Evolutionary conservation across 2,113 vertebrate genomes (phyloP).

Genomic region (Lutjanus erythropterus): DNA sequence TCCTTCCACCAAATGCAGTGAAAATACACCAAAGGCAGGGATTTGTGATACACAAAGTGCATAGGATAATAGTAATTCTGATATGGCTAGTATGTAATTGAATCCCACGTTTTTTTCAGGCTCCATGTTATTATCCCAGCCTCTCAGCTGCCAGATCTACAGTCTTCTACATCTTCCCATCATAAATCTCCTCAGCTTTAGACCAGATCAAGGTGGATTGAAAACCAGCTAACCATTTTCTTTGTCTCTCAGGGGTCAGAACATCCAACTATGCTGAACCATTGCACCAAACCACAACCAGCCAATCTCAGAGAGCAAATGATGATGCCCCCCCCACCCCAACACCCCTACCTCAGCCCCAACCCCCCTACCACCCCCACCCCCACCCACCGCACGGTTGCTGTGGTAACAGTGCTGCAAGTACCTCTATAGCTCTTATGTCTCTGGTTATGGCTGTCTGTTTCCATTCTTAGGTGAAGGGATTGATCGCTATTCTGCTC

Average conservation of each 20-base stretch:
- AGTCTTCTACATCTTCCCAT: slow-evolving; percentile 9
- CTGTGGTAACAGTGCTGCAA: slow-evolving; percentile 76
- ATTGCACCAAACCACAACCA: slow-evolving; percentile 68
- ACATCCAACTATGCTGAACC: slow-evolving; percentile 64
- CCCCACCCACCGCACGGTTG: slow-evolving; percentile 50
- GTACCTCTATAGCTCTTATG: slow-evolving; percentile 70
- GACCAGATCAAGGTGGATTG: slow-evolving; percentile 43
- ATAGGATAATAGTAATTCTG: slow-evolving; percentile 6
- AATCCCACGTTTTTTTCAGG: slow-evolving; percentile 18
- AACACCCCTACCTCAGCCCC: no score
- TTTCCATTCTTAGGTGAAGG: slow-evolving; percentile 69
- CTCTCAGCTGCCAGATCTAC: slow-evolving; percentile 27
- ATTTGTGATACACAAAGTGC: slow-evolving; percentile 1
- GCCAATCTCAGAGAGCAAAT: slow-evolving; percentile 65
- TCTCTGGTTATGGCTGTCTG: slow-evolving; percentile 75
- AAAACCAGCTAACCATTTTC: slow-evolving; percentile 41
- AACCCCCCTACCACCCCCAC: not conserved
- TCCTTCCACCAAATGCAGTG: not conserved
- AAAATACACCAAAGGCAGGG: not conserved
- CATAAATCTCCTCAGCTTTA: slow-evolving; percentile 16
- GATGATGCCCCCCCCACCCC: slow-evolving; percentile 37
- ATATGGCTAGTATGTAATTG: slow-evolving; percentile 20
- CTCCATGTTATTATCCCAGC: slow-evolving; percentile 9
- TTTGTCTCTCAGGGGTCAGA: slow-evolving; percentile 29
- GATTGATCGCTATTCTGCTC: slow-evolving; percentile 71